Conservation (phyloP, 2,888 invertebrate genomes). For the Eupelmus urozonus region DNA sequence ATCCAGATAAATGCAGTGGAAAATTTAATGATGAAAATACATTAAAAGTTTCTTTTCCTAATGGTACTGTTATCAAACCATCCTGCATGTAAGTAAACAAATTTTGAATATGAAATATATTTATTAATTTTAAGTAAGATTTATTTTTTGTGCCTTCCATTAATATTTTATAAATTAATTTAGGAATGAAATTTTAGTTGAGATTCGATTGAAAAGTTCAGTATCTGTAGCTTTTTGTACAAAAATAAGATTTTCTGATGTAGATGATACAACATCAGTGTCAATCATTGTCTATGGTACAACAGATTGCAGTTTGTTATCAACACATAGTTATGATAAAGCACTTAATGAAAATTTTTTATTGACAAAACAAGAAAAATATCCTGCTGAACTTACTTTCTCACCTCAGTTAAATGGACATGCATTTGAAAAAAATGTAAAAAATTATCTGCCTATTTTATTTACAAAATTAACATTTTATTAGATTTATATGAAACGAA, state of each 20-base stretch:
- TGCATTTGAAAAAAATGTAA: background rate
- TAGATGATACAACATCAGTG: slow-evolving; percentile 50
- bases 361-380: background rate
- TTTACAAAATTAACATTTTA: too few species aligned
- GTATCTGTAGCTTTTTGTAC: slow-evolving; percentile 62
- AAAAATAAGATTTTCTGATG: slow-evolving; percentile 62
- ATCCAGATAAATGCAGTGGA: slow-evolving; percentile 58
- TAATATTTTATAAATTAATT: too few species aligned
- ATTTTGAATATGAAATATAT: background rate
- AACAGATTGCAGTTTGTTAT: slow-evolving; percentile 72
- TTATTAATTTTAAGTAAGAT: background rate
- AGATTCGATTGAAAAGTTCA: slow-evolving; percentile 60
- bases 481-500: too few species aligned
- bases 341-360: slow-evolving; percentile 7
- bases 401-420: background rate
- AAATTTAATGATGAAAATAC: slow-evolving; percentile 57
- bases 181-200: slow-evolving; percentile 56
- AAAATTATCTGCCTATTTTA: background rate
- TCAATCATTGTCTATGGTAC: slow-evolving; percentile 64
- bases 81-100: slow-evolving; percentile 51
- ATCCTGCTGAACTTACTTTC: slow-evolving; percentile 2
- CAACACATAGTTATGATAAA: slow-evolving; percentile 68
- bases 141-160: too few species aligned
- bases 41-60: slow-evolving; percentile 61
- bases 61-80: slow-evolving; percentile 50